Conservation (phyloP, 2,888 invertebrate species). For the Adela reaumurella region DNA sequence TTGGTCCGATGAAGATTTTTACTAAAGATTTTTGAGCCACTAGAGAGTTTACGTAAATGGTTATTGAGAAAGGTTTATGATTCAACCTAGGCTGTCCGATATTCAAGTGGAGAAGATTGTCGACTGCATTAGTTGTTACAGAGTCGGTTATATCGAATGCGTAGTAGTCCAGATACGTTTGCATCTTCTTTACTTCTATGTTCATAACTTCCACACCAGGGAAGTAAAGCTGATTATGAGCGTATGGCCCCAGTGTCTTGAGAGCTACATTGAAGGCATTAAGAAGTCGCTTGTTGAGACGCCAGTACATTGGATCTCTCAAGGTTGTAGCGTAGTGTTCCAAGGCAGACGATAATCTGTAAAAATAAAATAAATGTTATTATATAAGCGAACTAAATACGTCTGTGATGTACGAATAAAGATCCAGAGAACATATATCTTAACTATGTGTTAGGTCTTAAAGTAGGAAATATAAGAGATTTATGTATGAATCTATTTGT, state of each 20-base stretch:
- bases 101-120: slow-evolving; percentile 33
- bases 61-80: slow-evolving; percentile 67
- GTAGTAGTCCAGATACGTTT: slow-evolving; percentile 64
- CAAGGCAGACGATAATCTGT: slow-evolving; percentile 22
- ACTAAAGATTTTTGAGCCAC: slow-evolving; percentile 57
- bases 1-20: slow-evolving; percentile 68
- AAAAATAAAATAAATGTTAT: neutral
- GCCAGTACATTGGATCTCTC: slow-evolving; percentile 70
- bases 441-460: too few species aligned
- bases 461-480: too few species aligned
- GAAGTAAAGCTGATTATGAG: slow-evolving; percentile 54
- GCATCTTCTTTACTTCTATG: slow-evolving; percentile 60
- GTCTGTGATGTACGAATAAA: too few species aligned
- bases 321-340: slow-evolving; percentile 57
- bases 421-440: too few species aligned
- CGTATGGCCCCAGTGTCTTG: slow-evolving; percentile 52
- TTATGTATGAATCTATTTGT: too few species aligned
- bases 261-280: slow-evolving; percentile 56
- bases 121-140: slow-evolving; percentile 26
- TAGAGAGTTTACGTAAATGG: slow-evolving; percentile 59
- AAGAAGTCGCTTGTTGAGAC: slow-evolving; percentile 60
- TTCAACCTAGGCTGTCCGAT: slow-evolving; percentile 62
- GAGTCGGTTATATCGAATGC: slow-evolving; percentile 63
- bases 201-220: slow-evolving; percentile 61
- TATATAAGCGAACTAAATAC: too few species aligned